Base-by-base conservation (phyloP, 1,140 invertebrate genomes). In the Ephestia elutella region DNA sequence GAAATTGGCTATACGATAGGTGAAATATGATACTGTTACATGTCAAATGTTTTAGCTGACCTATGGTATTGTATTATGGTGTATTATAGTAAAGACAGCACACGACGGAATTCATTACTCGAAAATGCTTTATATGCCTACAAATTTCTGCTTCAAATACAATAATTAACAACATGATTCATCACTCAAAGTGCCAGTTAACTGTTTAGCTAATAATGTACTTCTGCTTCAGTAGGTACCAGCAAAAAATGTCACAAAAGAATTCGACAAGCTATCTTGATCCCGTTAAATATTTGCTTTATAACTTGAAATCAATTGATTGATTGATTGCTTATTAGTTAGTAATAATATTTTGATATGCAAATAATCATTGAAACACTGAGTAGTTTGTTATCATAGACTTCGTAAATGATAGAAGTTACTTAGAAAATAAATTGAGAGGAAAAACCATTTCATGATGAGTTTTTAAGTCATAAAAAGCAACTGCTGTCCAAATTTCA, bases 271-370 rank as follows among this genome's bases (percentile, higher is more conserved):
- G 1, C 38, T 2, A 44, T 44, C 38, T 44, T 15, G 38, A 15
- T 15, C 1, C 38, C 38, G 38, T 44, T 44, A 44, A 44, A 17
- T 44, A 15, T 44, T 44, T 44, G 15, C 38, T 44, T 10, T 32
- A 32, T 1, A 2, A 13, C 32, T 9, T 38, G 5, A 38, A 38
- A n/a, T n/a, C n/a, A n/a, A n/a, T n/a, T n/a, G 3, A 28, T n/a
- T 44, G 38, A 44, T 44, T 44, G 38, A 44, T 44, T 44, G 38
- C 38, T 44, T 44, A 44, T 44, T 44, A 44, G 38, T 32, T 32
- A 8, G 30, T 32, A 32, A 32, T 32, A 32, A 32, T 44, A 44
- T 44, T 44, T 44, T 44, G 38, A 44, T 44, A 44, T 44, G 38
- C 38, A 44, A 44, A 44, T 15, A 32, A 32, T 17, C 5, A 44